Conservation (phyloP, 2,888 invertebrate genomes). For the Entomobrya proxima region DNA sequence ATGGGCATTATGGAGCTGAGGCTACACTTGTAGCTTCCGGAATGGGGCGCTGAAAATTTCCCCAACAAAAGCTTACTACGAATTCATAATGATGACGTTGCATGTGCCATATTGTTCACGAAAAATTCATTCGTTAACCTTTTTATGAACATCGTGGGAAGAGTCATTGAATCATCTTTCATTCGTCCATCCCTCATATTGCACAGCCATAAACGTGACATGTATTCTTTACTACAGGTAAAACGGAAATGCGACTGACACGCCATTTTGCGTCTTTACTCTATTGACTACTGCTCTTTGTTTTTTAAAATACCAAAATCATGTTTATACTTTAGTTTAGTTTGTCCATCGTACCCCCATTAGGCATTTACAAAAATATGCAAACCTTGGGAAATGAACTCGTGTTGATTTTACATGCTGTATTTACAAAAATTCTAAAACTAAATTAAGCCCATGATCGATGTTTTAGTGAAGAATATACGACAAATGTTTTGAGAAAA, state of each 20-base stretch:
- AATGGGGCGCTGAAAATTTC: slow-evolving; percentile 4
- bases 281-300: background rate
- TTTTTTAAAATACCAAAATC: background rate
- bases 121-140: background rate
- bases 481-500: too few species aligned
- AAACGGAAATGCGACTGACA: slow-evolving; percentile 65
- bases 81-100: slow-evolving; percentile 38
- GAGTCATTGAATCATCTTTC: background rate
- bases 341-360: background rate
- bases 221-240: background rate
- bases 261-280: slow-evolving; percentile 6
- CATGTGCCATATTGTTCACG: slow-evolving; percentile 55
- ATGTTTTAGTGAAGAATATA: too few species aligned
- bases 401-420: too few species aligned
- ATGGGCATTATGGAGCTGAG: background rate
- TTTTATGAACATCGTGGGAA: slow-evolving; percentile 38
- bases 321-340: too few species aligned
- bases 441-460: too few species aligned
- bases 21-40: slow-evolving; percentile 60
- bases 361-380: too few species aligned
- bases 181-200: background rate
- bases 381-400: too few species aligned
- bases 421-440: too few species aligned
- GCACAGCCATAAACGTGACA: background rate
- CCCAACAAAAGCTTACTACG: background rate